Percentiles rank a stretch among this genome's conserved stretches.
Conservation (phyloP, 2,888 invertebrate genomes). For the Drosophila tripunctata region DNA sequence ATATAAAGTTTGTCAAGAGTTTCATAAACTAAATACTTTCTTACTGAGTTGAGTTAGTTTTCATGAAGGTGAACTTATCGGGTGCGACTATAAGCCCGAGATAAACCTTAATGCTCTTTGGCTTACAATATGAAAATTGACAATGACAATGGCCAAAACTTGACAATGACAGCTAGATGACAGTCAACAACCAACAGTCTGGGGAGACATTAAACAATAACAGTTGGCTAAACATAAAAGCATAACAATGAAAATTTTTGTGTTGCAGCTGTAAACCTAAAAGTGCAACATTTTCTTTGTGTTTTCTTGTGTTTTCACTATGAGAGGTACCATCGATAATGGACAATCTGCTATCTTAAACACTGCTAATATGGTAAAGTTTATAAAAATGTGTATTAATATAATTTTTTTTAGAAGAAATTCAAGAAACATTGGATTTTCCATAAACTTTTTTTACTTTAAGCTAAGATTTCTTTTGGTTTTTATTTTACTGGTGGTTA, state of each 20-base stretch:
- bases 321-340: neutral
- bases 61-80: neutral
- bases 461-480: too few species aligned
- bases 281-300: neutral
- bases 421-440: neutral
- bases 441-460: too few species aligned
- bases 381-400: neutral
- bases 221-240: neutral
- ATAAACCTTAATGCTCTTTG: slow-evolving; percentile 10
- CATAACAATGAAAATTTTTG: neutral
- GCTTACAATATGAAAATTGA: neutral
- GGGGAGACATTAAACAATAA: slow-evolving; percentile 1
- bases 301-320: neutral
- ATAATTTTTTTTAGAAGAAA: neutral
- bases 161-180: slow-evolving; percentile 5
- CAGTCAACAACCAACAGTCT: slow-evolving; percentile 3
- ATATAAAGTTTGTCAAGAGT: neutral
- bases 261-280: neutral
- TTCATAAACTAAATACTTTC: neutral
- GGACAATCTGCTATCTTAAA: neutral
- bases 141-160: neutral
- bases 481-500: too few species aligned
- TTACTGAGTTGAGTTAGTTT: too few species aligned
- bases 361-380: neutral
- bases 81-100: neutral